Evolutionary conservation across 2,888 invertebrate species (phyloP), one percentile per base, ranked within the genome.

Genomic region (Nemotelus pantherinus): DNA sequence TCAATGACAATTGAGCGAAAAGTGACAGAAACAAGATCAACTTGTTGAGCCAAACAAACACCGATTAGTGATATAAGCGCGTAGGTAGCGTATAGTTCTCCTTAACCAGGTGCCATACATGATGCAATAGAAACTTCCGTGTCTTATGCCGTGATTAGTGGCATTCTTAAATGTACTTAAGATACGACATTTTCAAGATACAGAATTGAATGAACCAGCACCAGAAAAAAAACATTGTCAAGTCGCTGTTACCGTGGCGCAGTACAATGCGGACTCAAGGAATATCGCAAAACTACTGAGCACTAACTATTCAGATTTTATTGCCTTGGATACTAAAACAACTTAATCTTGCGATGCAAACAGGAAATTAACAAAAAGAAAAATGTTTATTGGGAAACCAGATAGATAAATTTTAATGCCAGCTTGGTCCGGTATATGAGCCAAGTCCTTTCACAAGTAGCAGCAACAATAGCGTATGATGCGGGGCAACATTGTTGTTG

Each of bases 131-230:
- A 58, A 58, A 58, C 58, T 58, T 58, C 58, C 58, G 25, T n/a
- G 58, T n/a, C 58, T 6, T 58, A n/a, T 25, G 25, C 4, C n/a
- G 58, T 58, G 58, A 58, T 58, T 25, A n/a, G 58, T 58, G 58
- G 58, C 58, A 58, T 58, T 58, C 58, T 58, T 25, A 58, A 58
- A 58, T 58, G 58, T 58, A 58, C 58, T 58, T 58, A 58, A 58
- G 25, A 58, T 5, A 58, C 4, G n/a, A 10, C 58, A 58, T 5
- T 10, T 53, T 53, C 53, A 53, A 53, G 10, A 53, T 7, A 10
- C 10, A 53, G 53, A 25, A 25, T 25, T 25, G 25, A 25, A 25
- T 25, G 25, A 25, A 25, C 25, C 25, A 25, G 25, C 25, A 25
- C 25, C 25, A 25, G 25, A 25, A 9, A 50, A 50, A 50, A 50